Evolutionary conservation across 2,113 vertebrate genomes (phyloP).

Genomic region (Peucedramus taeniatus): DNA sequence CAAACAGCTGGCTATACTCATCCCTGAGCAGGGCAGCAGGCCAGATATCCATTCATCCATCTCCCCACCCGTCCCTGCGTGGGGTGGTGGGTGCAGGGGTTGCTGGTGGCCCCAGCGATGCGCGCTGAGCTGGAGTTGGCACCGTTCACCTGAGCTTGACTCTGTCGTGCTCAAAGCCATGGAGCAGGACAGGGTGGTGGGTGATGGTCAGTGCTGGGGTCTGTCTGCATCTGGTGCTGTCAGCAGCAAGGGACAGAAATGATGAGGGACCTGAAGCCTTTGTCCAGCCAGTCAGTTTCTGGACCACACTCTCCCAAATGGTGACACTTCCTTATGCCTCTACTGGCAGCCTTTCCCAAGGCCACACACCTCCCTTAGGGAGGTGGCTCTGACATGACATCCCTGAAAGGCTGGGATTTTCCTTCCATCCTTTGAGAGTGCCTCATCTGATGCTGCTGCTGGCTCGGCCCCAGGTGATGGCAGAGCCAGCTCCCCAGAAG

Average conservation of each 20-base stretch:
- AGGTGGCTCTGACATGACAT: background rate
- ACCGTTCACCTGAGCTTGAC: fast-evolving
- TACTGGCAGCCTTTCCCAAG: background rate
- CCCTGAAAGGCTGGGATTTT: background rate
- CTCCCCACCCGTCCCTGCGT: fast-evolving
- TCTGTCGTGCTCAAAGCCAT: fast-evolving
- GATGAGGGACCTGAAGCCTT: background rate
- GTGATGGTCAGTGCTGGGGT: background rate
- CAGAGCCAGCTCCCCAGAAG: background rate
- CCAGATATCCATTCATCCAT: background rate
- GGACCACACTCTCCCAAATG: background rate
- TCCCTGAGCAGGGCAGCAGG: fast-evolving
- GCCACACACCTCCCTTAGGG: background rate
- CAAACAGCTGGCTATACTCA: fast-evolving
- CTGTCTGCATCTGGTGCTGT: fast-evolving
- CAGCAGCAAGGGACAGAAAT: background rate
- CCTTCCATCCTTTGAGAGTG: background rate
- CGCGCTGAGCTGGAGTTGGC: fast-evolving
- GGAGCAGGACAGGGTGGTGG: background rate
- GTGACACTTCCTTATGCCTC: background rate
- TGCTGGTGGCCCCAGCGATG: fast-evolving
- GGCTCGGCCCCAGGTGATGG: fast-evolving
- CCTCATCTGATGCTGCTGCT: background rate
- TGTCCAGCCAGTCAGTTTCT: background rate
- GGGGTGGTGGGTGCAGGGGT: background rate